These are phyloP conservation scores for Melikaiella ostensackeni DNA, from an alignment of 2,888 invertebrate genomes.

Conservation along the genomic window DNA sequence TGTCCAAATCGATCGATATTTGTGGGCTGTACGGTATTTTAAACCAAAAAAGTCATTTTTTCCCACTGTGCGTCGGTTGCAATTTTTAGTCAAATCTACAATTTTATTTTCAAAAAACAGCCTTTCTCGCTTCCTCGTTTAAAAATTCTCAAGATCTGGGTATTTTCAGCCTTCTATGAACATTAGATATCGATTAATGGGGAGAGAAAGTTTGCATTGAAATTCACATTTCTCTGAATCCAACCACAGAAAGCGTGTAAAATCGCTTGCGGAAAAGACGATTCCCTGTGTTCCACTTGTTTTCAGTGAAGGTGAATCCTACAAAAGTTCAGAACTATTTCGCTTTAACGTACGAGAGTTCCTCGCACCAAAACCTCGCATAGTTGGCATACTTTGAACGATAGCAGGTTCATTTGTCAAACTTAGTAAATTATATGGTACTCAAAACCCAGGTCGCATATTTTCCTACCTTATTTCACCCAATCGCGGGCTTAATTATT, in stretches of 20 bases:
- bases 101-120: too few relatives aligned
- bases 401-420: slow-evolving; percentile 39
- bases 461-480: slow-evolving; percentile 21
- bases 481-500: slow-evolving; percentile 17
- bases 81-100: too few relatives aligned
- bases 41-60: too few relatives aligned
- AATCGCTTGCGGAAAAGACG: slow-evolving; percentile 33
- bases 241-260: slow-evolving; percentile 13
- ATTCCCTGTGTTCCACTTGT: slow-evolving; percentile 20
- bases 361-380: slow-evolving; percentile 28
- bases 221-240: slow-evolving; percentile 23
- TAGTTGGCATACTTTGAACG: slow-evolving; percentile 30
- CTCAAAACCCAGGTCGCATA: slow-evolving; percentile 20
- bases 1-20: too few relatives aligned
- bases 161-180: too few relatives aligned
- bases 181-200: slow-evolving; percentile 13
- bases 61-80: too few relatives aligned
- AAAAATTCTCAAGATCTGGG: too few relatives aligned
- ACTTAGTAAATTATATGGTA: slow-evolving; percentile 37
- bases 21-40: too few relatives aligned
- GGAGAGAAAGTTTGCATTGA: slow-evolving; percentile 6
- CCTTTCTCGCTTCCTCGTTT: too few relatives aligned
- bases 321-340: slow-evolving; percentile 32
- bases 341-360: slow-evolving; percentile 28
- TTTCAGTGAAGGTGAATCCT: slow-evolving; percentile 25